phyloP scores from a whole-genome alignment of 2,888 invertebrate species.

The Steinernema scapterisci region DNA sequence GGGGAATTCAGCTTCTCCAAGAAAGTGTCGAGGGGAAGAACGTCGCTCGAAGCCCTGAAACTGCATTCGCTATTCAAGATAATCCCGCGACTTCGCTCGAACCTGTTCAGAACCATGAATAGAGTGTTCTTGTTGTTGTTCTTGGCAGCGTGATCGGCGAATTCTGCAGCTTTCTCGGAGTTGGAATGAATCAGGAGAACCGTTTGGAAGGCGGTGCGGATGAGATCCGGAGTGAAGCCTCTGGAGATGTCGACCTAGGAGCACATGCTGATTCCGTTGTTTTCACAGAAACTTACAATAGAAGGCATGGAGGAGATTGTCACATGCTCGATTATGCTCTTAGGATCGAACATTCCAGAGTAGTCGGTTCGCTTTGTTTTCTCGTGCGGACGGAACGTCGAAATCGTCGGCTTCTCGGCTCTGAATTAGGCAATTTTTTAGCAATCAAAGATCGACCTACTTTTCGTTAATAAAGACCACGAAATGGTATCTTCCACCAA shows the following conservation, averaged over 20 bases:
- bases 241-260: constrained; percentile 54
- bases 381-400: constrained; percentile 54
- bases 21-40: neutral
- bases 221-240: constrained; percentile 59
- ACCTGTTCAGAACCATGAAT: neutral
- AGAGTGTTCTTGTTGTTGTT: neutral
- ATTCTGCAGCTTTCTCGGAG: neutral
- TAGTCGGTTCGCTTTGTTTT: constrained; percentile 53
- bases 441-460: constrained; percentile 33
- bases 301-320: constrained; percentile 51
- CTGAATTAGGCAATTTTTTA: neutral
- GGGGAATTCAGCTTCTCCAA: neutral
- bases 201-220: constrained; percentile 48
- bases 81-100: too few species aligned
- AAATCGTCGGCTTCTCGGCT: constrained; percentile 40
- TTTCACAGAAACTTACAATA: constrained; percentile 43
- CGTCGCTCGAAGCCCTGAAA: neutral
- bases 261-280: neutral
- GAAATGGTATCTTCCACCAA: constrained; percentile 59
- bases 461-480: constrained; percentile 46
- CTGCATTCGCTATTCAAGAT: neutral
- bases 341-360: constrained; percentile 54
- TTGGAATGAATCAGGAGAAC: constrained; percentile 41
- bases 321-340: constrained; percentile 53
- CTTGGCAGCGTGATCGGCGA: neutral